Percentiles rank a stretch among this genome's conserved stretches.
phyloP scores from a whole-genome alignment of 2,888 invertebrate species.

The Nezara viridula region DNA sequence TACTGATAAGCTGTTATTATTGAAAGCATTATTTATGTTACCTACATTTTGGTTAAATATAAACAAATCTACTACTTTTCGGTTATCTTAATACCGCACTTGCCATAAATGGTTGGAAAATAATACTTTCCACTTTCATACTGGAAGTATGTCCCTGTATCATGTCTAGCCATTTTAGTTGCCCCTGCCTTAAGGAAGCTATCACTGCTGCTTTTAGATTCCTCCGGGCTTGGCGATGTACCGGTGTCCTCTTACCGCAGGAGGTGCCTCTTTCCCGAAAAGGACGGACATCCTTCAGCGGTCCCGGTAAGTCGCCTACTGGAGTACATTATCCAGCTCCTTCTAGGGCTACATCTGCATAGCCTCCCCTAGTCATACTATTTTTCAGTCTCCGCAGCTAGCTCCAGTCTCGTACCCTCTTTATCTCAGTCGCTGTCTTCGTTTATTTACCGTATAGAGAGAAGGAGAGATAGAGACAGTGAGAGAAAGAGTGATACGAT shows the following conservation, averaged over 20 bases:
- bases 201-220: constrained; percentile 5
- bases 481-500: neutral
- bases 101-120: neutral
- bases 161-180: neutral
- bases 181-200: neutral
- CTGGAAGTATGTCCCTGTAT: neutral
- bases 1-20: no score
- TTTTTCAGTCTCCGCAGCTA: constrained; percentile 25
- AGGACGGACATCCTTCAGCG: neutral
- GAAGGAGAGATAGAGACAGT: neutral
- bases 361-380: constrained; percentile 11
- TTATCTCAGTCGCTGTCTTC: constrained; percentile 17
- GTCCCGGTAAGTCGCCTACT: constrained; percentile 23
- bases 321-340: constrained; percentile 42
- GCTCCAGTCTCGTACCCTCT: neutral
- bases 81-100: neutral
- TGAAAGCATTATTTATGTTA: neutral
- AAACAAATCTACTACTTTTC: neutral
- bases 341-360: constrained; percentile 37
- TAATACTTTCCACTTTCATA: neutral
- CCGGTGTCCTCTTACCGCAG: constrained; percentile 12
- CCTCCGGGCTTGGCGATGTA: neutral
- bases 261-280: neutral
- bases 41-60: neutral
- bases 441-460: neutral